Evolutionary conservation across 2,797 vertebrate species (phyloP), one percentile per base, ranked within the genome.

Genomic region (Chelidonichthys spinosus): DNA sequence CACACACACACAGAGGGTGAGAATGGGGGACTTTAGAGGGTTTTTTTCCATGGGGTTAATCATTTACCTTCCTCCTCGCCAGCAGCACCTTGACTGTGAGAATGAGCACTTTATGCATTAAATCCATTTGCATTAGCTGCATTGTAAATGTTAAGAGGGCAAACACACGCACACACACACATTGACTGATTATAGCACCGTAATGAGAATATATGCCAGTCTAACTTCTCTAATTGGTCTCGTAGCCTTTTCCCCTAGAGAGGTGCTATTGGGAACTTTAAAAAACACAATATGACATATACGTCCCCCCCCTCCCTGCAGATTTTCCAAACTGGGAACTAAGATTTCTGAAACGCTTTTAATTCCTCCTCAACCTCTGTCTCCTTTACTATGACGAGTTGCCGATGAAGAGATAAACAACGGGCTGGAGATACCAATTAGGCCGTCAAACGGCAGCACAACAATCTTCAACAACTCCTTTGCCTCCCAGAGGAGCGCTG

Each of bases 391-490:
- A 40, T 69, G 85, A 82, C 6, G 58, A 85, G 63, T 49, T n/a
- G 32, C 67, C 47, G 40, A 78, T 78, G 75, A 89, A 74, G 84
- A 80, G 69, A 85, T 74, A 87, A 89, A 90, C 86, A 87, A 87
- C 52, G 35, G 70, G 78, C 82, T n/a, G 33, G 54, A 81, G 86
- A 86, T 66, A 76, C 74, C 85, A 91, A 91, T 91, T 90, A 90
- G 82, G 49, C 84, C 61, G 50, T 87, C 83, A 81, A 85, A 84
- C 52, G 25, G 25, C 87, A 69, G 74, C 56, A 67, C 82, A 85
- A 76, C 83, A 54, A 78, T 86, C 83, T 85, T 50, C 74, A 62
- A 76, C 64, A 25, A 65, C 78, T 78, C 71, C 83, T 88, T 78
- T 54, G 8, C 73, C 73, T 84, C 84, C 82, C 87, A 72, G 81